Conservation (phyloP, 1,140 invertebrate species). For the Wasmannia auropunctata region DNA sequence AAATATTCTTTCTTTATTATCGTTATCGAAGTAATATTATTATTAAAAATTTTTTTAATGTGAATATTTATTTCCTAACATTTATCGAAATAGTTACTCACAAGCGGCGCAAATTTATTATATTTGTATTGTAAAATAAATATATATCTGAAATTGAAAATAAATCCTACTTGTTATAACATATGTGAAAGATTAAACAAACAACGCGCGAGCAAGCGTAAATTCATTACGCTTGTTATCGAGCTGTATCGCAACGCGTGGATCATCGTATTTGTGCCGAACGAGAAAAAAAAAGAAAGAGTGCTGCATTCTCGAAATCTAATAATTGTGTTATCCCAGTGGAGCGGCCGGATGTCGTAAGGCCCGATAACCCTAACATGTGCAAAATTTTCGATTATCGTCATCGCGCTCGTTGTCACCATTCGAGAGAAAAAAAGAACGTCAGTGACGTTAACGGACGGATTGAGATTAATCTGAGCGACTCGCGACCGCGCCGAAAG, state of each 20-base stretch:
- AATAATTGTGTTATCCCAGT: conserved; percentile 32
- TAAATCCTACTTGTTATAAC: neutral
- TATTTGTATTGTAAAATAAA: neutral
- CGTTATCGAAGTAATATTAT: neutral
- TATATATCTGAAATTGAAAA: neutral
- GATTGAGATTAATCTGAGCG: neutral
- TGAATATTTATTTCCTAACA: neutral
- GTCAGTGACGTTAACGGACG: conserved; percentile 3
- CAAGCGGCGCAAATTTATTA: neutral
- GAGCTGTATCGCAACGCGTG: neutral
- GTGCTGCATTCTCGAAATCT: neutral
- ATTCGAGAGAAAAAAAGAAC: neutral
- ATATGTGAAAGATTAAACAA: neutral
- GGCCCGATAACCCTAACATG: conserved; percentile 22
- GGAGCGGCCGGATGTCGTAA: neutral
- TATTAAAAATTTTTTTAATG: neutral
- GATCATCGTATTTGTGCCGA: neutral
- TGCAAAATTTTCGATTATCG: conserved; percentile 18
- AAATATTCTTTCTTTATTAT: no score
- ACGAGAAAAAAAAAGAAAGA: neutral
- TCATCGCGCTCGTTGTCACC: conserved; percentile 22
- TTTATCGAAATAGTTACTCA: neutral
- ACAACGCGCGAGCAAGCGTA: neutral
- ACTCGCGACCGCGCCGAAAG: no score
- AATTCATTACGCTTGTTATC: neutral